phyloP scores from a whole-genome alignment of 2,888 invertebrate species.

The Melanophora roralis region DNA sequence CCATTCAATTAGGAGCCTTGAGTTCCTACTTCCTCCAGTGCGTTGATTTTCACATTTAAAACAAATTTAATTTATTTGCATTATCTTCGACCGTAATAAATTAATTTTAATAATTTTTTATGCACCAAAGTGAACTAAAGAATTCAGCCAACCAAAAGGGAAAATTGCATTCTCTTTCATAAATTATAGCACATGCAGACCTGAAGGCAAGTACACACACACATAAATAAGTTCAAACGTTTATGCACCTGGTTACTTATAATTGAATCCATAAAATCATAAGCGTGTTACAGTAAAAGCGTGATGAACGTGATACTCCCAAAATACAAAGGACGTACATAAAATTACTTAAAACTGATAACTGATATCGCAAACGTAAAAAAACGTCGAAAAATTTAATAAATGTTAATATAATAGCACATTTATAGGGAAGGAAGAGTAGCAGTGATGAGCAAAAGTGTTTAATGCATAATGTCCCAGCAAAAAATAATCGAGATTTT shows the following conservation, averaged over 20 bases:
- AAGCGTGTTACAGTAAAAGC: slow-evolving; percentile 47
- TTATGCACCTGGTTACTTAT: slow-evolving; percentile 13
- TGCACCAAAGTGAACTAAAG: background rate
- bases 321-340: background rate
- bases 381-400: slow-evolving; percentile 6
- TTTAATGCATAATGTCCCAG: background rate
- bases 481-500: no score
- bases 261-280: slow-evolving; percentile 51
- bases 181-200: background rate
- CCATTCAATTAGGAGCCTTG: no score
- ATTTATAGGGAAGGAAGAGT: background rate
- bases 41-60: background rate
- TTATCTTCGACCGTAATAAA: background rate
- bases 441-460: background rate
- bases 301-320: slow-evolving; percentile 50
- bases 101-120: slow-evolving; percentile 19
- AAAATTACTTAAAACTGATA: background rate
- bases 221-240: background rate
- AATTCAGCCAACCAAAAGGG: background rate
- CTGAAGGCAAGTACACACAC: background rate
- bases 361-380: slow-evolving; percentile 24
- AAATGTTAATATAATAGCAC: slow-evolving; percentile 9
- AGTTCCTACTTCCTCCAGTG: no score
- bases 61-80: background rate
- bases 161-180: background rate